Evolutionary conservation across 2,797 vertebrate species (phyloP), one percentile per base, ranked within the genome.

Genomic region (Cynopterus sphinx): DNA sequence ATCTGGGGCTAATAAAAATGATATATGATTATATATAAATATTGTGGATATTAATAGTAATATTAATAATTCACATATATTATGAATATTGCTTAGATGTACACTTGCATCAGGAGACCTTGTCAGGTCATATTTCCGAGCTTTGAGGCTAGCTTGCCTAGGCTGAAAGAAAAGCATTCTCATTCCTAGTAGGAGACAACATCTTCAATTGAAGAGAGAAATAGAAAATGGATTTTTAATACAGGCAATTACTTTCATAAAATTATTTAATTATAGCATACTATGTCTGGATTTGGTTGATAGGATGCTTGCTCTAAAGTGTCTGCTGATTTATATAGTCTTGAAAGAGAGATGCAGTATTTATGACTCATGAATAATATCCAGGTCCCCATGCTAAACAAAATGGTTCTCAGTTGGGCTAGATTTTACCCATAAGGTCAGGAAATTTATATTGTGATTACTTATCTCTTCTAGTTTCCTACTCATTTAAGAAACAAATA

Each of bases 161-260:
- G 12, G 6, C 36, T 55, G n/a, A 81, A 67, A 78, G 24, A 17
- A 77, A 94, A 65, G 63, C 13, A 86, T 59, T 87, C 31, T 26
- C 21, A 57, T 49, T 9, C 26, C 19, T 36, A 51, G 3, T 77
- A 86, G 46, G 28, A 87, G 31, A 67, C 6, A 85, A 81, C 39
- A 2, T 94, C 53, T 89, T 87, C 17, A 71, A 61, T 0, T 63
- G 49, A 28, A 73, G 22, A 75, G 26, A 31, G 81, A 70, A 53
- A n/a, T 4, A 51, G 63, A 83, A 77, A 55, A 91, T 26, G n/a
- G 87, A 95, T 95, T 96, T 96, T 83, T 91, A 92, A 89, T 67
- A 49, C 1, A 71, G 61, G 46, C 2, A 84, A 83, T 90, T 24
- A 41, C 11, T 94, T 94, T 39, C 41, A 91, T 94, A 84, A 91